Evolutionary conservation across 2,888 invertebrate genomes (phyloP).

Genomic region (Ennomos fuscantarius): DNA sequence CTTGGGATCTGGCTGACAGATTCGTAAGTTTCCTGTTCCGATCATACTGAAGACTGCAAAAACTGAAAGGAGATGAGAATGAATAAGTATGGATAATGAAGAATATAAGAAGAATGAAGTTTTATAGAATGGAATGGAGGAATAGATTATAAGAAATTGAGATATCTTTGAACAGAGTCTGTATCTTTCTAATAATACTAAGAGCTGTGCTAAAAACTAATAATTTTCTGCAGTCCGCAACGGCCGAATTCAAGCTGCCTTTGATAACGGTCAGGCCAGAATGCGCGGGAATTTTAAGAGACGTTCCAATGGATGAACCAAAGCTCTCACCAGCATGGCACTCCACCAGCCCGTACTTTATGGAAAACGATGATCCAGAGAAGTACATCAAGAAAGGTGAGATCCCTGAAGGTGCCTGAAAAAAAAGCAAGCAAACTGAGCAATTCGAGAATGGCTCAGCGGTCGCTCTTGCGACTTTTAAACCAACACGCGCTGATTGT

Average conservation of each 20-base stretch:
- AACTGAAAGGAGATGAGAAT: constrained; percentile 16
- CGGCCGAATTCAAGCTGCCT: constrained; percentile 89
- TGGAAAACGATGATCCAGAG: constrained; percentile 86
- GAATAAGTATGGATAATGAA: constrained; percentile 48
- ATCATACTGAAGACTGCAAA: constrained; percentile 33
- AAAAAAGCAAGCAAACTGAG: not conserved
- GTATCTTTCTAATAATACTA: not conserved
- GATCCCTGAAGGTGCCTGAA: constrained; percentile 24
- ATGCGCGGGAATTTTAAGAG: constrained; percentile 87
- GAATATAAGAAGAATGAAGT: constrained; percentile 27
- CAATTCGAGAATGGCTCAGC: too few relatives aligned
- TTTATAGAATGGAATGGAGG: too few relatives aligned
- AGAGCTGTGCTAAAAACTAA: too few relatives aligned
- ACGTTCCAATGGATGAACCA: constrained; percentile 85
- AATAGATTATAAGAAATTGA: too few relatives aligned
- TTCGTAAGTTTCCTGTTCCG: constrained; percentile 73
- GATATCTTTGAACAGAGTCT: too few relatives aligned
- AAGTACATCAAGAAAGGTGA: constrained; percentile 88
- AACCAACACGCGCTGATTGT: too few relatives aligned
- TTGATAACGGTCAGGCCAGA: constrained; percentile 88
- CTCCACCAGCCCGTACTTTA: constrained; percentile 87
- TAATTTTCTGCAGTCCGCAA: constrained; percentile 81
- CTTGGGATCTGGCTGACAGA: constrained; percentile 86
- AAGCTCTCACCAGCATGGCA: constrained; percentile 85
- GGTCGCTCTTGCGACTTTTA: too few relatives aligned